Base-by-base conservation (phyloP, 1,140 invertebrate species). In the Macrobrachium rosenbergii region DNA sequence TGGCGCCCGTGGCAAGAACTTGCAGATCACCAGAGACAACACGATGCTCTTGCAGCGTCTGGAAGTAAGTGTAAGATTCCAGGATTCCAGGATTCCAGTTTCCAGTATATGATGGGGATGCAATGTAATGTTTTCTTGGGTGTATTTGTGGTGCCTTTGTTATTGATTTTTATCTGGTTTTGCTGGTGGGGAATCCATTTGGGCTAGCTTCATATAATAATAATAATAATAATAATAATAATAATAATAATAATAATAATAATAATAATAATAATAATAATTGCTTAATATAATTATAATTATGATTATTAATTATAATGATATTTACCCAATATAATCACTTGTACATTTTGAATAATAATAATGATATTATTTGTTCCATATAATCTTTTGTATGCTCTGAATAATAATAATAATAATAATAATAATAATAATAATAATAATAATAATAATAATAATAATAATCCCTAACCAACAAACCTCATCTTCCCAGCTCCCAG, bases 1-100 rank as follows among this genome's bases (percentile, higher is more conserved):
- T 82, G 93, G 93, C 80, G 92, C 93, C 28, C 91, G 91, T 43
- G 94, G 93, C 62, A 93, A 94, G 76, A 93, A 93, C 60, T 93
- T 93, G 17, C 93, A 94, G 43, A 93, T 96, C 63, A 95, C 91
- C 92, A 93, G 63, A 92, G 93, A 91, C 45, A 97, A 96, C 91
- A 93, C 95, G 0, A 93, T 97, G 92, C 94, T 96, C 80, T 92
- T 97, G 11, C 96, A 97, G 91, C 95, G 94, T 90, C 92, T 95
- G 90, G 91, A 94, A 90, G 94, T 95, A 92, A 77, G 80, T 28
- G 17, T 19, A 6, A 14, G 28, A 73, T 12, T 19, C 2, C 37
- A 23, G 28, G 58, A 23, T 60, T 58, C n/a, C 17, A 10, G 16
- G 11, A n/a, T 79, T 19, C 19, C 45, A 19, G n/a, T 23, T 75